Evolutionary conservation across 1,140 invertebrate species (phyloP).

Genomic region (Chironomus striatipennis): DNA sequence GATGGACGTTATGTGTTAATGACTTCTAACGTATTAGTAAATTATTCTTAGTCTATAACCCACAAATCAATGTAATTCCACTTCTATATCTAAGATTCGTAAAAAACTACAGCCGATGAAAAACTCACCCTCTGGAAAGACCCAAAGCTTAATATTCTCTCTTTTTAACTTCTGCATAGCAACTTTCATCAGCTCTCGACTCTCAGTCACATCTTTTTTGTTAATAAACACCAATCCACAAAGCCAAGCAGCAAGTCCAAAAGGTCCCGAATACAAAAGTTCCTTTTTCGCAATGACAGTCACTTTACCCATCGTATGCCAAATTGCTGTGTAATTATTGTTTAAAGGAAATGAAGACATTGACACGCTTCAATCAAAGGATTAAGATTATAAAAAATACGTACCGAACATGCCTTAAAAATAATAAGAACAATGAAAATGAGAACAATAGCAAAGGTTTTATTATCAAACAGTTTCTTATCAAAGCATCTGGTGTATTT

Average conservation of each 20-base stretch:
- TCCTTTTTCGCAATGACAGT: constrained; percentile 83
- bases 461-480: neutral
- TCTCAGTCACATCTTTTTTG: constrained; percentile 70
- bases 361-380: neutral
- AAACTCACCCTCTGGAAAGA: constrained; percentile 53
- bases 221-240: constrained; percentile 88
- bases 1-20: too few relatives aligned
- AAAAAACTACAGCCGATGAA: too few relatives aligned
- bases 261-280: constrained; percentile 81
- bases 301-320: constrained; percentile 78
- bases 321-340: constrained; percentile 46
- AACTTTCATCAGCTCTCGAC: constrained; percentile 64
- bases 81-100: too few relatives aligned
- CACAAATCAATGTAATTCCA: constrained; percentile 39
- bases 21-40: too few relatives aligned
- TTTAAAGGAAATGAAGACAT: neutral
- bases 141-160: constrained; percentile 55
- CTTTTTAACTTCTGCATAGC: constrained; percentile 65
- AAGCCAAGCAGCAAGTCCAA: constrained; percentile 80
- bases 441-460: neutral
- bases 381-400: neutral
- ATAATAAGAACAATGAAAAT: neutral
- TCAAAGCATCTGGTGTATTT: neutral
- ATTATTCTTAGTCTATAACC: too few relatives aligned
- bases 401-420: constrained; percentile 61